Percentiles rank a stretch among this genome's conserved stretches.
phyloP scores from a whole-genome alignment of 1,140 invertebrate species.

The Galendromus occidentalis region DNA sequence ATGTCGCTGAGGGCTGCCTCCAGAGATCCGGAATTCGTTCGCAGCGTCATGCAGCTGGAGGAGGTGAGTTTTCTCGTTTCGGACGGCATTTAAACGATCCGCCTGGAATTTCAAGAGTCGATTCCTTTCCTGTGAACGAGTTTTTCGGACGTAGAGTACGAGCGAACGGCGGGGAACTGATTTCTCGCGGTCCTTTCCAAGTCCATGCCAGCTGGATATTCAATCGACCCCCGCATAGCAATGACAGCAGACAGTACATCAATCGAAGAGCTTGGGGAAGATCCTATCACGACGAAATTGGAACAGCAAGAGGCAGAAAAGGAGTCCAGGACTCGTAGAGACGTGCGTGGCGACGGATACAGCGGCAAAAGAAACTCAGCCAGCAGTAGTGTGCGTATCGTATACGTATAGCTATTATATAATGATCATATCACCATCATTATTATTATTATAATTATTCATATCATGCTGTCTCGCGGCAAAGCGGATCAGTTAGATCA shows the following conservation, averaged over 20 bases:
- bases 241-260: background rate
- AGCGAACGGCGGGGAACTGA: no score
- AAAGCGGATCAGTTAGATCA: no score
- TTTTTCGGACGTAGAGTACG: no score
- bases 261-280: background rate
- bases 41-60: background rate
- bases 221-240: background rate
- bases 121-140: no score
- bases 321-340: background rate
- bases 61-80: background rate
- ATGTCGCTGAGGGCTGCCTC: background rate
- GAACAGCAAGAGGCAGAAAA: background rate
- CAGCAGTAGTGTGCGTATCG: no score
- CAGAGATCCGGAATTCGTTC: background rate
- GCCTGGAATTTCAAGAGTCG: no score
- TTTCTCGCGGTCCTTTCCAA: background rate
- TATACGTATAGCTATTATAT: no score
- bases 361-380: no score
- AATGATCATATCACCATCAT: no score
- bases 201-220: background rate
- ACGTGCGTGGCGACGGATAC: background rate
- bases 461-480: no score
- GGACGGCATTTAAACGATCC: no score
- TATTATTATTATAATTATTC: no score
- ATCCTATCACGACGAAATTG: background rate